A percentile compares a stretch with the other conserved stretches of the same genome.
Conservation (phyloP, 2,113 vertebrate species). For the Pelvicachromis taeniatus region DNA sequence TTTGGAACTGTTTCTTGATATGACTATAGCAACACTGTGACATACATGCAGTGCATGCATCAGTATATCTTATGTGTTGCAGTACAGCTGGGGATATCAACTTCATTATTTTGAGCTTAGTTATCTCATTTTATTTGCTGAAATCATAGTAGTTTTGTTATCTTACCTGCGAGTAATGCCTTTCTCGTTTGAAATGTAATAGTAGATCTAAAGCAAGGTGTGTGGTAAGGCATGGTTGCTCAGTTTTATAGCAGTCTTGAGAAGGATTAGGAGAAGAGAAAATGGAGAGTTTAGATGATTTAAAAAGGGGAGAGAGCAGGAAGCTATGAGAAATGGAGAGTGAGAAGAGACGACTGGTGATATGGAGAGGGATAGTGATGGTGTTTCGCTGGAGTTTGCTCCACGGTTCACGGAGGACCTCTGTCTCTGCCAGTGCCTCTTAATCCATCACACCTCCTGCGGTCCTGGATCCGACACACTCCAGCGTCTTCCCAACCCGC, state of each 20-base stretch:
- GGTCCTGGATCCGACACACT: constrained; percentile 52
- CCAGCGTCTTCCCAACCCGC: constrained; percentile 2
- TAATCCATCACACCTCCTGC: constrained; percentile 62
- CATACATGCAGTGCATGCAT: neutral
- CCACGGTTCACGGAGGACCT: constrained; percentile 42
- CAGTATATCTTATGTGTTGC: neutral
- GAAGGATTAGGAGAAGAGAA: neutral
- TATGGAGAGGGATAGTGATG: constrained; percentile 33
- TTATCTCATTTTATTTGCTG: neutral
- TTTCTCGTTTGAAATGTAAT: neutral
- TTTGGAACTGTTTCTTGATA: neutral
- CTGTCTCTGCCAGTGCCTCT: constrained; percentile 29
- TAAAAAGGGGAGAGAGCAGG: neutral
- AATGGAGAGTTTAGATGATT: neutral
- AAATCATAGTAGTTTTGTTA: neutral
- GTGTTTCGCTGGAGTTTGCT: constrained; percentile 31
- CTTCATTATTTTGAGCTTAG: neutral
- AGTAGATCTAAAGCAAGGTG: neutral
- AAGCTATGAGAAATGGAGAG: neutral
- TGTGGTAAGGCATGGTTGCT: neutral
- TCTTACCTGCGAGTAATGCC: neutral
- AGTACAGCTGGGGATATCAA: neutral
- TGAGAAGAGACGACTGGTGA: neutral
- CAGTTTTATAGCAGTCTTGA: neutral
- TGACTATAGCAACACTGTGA: neutral